Evolutionary conservation across 2,888 invertebrate species (phyloP), one percentile per base, ranked within the genome.

Genomic region (Lapara coniferarum): DNA sequence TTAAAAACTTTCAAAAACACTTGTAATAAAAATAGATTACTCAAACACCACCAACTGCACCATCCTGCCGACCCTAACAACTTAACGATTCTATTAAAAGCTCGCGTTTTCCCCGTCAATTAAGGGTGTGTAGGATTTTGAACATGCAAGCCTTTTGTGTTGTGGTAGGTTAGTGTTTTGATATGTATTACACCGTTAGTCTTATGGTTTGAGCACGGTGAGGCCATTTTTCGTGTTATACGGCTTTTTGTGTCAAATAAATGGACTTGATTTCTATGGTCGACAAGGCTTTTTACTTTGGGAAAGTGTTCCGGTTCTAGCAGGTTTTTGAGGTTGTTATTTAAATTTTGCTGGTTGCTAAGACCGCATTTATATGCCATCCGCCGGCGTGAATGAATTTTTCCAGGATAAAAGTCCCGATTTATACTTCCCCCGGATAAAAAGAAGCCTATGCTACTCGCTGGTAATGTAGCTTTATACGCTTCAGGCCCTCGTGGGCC

Each of bases 51-150:
- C 5, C 5, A 8, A 63, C 13, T 59, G 12, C 12, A 19, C 46
- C 12, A 19, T 2, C 19, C 13, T 25, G 53, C 52, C n/a, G 10
- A 12, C 66, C 66, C 70, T 70, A 67, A 2, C 13, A 37, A 16
- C 14, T 53, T 55, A 69, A 71, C 67, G 63, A 70, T 56, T 67
- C 70, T 70, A 71, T 70, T 71, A 69, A 55, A 66, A 63, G 67
- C 57, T 71, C 68, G 72, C 72, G 67, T 71, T 71, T 70, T 67
- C 46, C 46, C 56, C 16, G 55, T 46, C 67, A 53, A 67, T 67
- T 67, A 67, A 67, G 55, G 55, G 56, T 44, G 53, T 19, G 55
- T 37, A 56, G 55, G 67, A 67, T 67, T 63, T 49, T 13, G 63
- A 25, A 25, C 63, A 57, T 57, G 49, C 49, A 19, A 63, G 16